phyloP scores from a whole-genome alignment of 2,797 vertebrate species.

The Gila robusta region DNA sequence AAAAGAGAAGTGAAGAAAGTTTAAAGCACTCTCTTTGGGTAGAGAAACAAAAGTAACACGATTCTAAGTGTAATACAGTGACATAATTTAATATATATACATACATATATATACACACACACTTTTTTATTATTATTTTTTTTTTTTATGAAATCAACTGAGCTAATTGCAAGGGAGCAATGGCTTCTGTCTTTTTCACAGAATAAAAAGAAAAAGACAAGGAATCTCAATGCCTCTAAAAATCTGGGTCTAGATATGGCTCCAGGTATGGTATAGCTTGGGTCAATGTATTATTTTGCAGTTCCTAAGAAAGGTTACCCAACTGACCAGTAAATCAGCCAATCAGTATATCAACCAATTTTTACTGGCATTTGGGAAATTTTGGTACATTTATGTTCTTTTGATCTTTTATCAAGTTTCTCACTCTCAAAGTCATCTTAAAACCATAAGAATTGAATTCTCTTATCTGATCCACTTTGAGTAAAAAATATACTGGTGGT shows the following conservation, averaged over 20 bases:
- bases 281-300: not conserved
- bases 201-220: too few species aligned
- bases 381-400: not conserved
- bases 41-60: not conserved
- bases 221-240: not conserved
- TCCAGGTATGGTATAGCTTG: not conserved
- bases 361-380: not conserved
- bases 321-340: not conserved
- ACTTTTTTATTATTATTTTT: too few species aligned
- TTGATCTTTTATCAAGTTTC: not conserved
- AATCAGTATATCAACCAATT: not conserved
- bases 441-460: not conserved
- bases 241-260: not conserved
- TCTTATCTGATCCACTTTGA: constrained; percentile 5
- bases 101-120: too few species aligned
- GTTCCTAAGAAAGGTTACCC: not conserved
- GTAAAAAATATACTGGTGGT: not conserved
- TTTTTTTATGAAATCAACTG: too few species aligned
- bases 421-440: not conserved
- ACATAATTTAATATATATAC: too few species aligned
- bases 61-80: too few species aligned
- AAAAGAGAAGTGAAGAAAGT: not conserved
- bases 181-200: not conserved
- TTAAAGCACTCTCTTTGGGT: not conserved
- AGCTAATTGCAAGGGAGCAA: too few species aligned